Conservation (phyloP, 2,113 vertebrate genomes). For the Symphodus melops region DNA sequence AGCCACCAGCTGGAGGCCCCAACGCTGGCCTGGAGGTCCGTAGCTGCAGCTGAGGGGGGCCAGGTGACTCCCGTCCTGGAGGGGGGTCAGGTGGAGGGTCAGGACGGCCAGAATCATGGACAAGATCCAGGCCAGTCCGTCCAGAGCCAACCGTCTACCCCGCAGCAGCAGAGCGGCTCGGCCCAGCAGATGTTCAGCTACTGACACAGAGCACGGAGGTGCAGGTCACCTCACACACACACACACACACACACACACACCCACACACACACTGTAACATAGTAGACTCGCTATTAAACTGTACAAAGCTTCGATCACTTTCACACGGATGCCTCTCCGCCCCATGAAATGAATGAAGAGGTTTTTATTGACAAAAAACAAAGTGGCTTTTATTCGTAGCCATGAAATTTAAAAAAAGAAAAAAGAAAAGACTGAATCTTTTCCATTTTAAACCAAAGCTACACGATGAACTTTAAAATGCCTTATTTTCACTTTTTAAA, state of each 20-base stretch:
- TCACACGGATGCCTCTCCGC: slow-evolving; percentile 70
- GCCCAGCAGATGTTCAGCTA: slow-evolving; percentile 94
- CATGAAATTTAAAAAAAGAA: neutral
- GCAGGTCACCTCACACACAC: slow-evolving; percentile 56
- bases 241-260: slow-evolving; percentile 21
- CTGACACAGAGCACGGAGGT: slow-evolving; percentile 74
- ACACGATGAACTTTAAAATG: slow-evolving; percentile 42
- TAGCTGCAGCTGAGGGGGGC: slow-evolving; percentile 81
- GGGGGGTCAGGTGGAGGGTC: slow-evolving; percentile 66
- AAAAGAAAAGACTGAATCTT: neutral
- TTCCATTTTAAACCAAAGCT: slow-evolving; percentile 72
- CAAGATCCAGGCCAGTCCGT: slow-evolving; percentile 53
- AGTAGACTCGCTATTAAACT: slow-evolving; percentile 35
- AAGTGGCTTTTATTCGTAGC: slow-evolving; percentile 23
- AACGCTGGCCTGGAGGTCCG: slow-evolving; percentile 90
- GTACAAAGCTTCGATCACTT: slow-evolving; percentile 25
- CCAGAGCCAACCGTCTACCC: slow-evolving; percentile 68
- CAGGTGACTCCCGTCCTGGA: slow-evolving; percentile 57
- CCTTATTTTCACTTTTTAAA: slow-evolving; percentile 62
- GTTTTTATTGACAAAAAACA: slow-evolving; percentile 14
- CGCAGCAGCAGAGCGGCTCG: slow-evolving; percentile 74
- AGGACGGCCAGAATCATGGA: slow-evolving; percentile 78
- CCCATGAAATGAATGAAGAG: slow-evolving; percentile 30
- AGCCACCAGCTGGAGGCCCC: slow-evolving; percentile 89
- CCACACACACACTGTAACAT: slow-evolving; percentile 26